phyloP scores from a whole-genome alignment of 2,113 vertebrate species.

The Muscicapa adusta region DNA sequence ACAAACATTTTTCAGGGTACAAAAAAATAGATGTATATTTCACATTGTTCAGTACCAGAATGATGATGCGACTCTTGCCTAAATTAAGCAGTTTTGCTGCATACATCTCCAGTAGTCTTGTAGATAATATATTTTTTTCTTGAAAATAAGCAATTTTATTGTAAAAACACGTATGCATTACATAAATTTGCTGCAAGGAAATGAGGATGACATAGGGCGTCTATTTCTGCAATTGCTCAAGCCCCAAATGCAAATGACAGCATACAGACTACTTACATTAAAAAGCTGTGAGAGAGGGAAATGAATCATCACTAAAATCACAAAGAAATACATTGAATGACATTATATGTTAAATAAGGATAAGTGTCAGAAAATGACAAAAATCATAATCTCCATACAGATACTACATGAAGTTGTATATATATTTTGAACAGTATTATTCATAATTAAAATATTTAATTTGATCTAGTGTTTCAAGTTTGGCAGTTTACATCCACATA shows the following conservation, averaged over 20 bases:
- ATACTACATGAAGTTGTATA: not conserved
- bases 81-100: not conserved
- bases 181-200: not conserved
- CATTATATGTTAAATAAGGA: not conserved
- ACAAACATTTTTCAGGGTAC: not conserved
- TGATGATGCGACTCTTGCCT: not conserved
- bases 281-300: not conserved
- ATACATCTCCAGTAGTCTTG: not conserved
- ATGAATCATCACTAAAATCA: not conserved
- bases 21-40: not conserved
- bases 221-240: not conserved
- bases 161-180: not conserved
- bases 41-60: not conserved
- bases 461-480: not conserved
- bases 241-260: not conserved
- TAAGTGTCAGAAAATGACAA: not conserved
- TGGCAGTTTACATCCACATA: not conserved
- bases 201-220: rapidly evolving
- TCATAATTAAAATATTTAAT: not conserved
- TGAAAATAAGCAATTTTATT: not conserved
- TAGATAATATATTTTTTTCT: not conserved
- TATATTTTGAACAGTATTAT: not conserved
- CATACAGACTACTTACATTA: not conserved
- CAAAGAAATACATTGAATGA: not conserved
- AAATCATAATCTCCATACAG: not conserved